Evolutionary conservation across 2,797 vertebrate species (phyloP), one percentile per base, ranked within the genome.

Genomic region (Tokudaia muenninki): DNA sequence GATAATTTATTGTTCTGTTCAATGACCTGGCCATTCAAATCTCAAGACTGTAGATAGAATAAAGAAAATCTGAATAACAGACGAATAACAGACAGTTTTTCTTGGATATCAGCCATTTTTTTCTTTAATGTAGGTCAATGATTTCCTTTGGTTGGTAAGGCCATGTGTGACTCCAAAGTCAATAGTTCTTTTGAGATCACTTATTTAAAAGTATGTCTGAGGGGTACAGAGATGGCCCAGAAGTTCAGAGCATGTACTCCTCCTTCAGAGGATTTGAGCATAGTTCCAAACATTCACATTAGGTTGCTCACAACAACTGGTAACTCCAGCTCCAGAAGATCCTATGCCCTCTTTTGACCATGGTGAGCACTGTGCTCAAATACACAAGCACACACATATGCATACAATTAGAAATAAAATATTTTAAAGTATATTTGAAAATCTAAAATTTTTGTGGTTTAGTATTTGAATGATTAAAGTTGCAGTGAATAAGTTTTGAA

Each of bases 61-160:
- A 80, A 87, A 92, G 21, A 31, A 95, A 96, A 75, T 11, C 3
- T 92, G 9, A n/a, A n/a, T n/a, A 95, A 87, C 31, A 91, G 21
- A 63, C 19, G 91, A 92, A 4, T 87, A 86, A 75, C 41, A 95
- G 63, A 7, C 2, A 50, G 63, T 19, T 12, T 86, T 92, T 87
- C 72, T 78, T 82, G 47, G 55, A 63, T 50, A 83, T 87, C 9
- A 81, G 44, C 22, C 13, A 59, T 6, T 57, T 94, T 90, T 26
- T 41, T 7, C 22, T 31, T 72, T 91, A 92, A 50, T 11, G 47
- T 16, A 24, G 22, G 67, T 9, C 44, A 74, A n/a, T 59, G 50
- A 84, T 74, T 81, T 97, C 24, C 90, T 92, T 34, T 59, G 5
- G 5, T 21, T 21, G 4, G 11, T 80, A 1, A 78, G 22, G 94